Evolutionary conservation across 2,888 invertebrate species (phyloP).

Genomic region (Troilus luridus): DNA sequence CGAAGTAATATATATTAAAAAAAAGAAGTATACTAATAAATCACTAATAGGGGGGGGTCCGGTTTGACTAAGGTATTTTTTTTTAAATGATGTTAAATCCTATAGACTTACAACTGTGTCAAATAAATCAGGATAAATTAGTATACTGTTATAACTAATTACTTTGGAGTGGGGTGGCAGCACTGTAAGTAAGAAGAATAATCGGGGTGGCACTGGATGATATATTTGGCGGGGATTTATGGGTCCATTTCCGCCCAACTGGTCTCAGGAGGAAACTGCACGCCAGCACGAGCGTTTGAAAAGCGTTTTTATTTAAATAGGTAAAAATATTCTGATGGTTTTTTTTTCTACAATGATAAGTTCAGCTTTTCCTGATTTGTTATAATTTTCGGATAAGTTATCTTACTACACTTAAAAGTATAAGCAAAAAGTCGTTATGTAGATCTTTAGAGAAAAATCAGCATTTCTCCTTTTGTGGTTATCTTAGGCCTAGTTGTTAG

Average conservation of each 20-base stretch:
- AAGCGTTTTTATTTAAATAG: neutral
- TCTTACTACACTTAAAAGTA: too few relatives aligned
- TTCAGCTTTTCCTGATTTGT: neutral
- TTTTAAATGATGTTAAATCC: slow-evolving; percentile 32
- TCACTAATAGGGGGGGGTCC: neutral
- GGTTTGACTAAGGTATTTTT: neutral
- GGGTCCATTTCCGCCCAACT: slow-evolving; percentile 1
- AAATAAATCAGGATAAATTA: slow-evolving; percentile 48
- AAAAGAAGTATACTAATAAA: neutral
- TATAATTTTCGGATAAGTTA: too few relatives aligned
- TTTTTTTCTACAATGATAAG: neutral
- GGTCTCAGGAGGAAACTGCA: slow-evolving; percentile 19
- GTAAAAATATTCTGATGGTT: neutral
- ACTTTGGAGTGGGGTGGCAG: slow-evolving; percentile 46
- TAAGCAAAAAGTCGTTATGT: too few relatives aligned
- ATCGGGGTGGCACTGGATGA: slow-evolving; percentile 41
- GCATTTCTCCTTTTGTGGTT: too few relatives aligned
- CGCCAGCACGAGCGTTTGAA: neutral
- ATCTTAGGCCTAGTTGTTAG: too few relatives aligned
- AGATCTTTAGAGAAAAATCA: too few relatives aligned
- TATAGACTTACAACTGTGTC: neutral
- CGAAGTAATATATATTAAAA: neutral
- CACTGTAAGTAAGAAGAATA: slow-evolving; percentile 47
- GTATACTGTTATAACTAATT: slow-evolving; percentile 42
- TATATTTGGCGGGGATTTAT: slow-evolving; percentile 48